Conservation (phyloP, 2,888 invertebrate species). For the Papilio gigon region DNA sequence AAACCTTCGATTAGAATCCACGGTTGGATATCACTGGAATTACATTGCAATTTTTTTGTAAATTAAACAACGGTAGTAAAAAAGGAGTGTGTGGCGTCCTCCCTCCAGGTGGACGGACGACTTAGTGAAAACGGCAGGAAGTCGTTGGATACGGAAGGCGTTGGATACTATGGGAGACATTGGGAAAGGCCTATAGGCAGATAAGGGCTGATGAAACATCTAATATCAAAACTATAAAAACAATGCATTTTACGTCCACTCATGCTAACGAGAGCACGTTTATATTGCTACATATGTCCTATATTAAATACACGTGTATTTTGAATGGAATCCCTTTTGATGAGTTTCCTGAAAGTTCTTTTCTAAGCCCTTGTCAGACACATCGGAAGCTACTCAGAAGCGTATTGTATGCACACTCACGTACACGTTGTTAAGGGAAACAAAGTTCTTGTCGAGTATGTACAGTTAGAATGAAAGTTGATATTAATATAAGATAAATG, state of each 20-base stretch:
- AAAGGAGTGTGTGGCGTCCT: no score
- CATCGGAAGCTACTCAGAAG: slow-evolving; percentile 30
- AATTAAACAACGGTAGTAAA: no score
- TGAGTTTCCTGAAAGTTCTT: slow-evolving; percentile 37
- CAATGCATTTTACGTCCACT: not conserved
- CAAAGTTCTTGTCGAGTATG: not conserved
- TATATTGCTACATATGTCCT: not conserved
- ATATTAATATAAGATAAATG: not conserved
- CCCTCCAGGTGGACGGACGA: no score
- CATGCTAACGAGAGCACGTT: slow-evolving; percentile 4
- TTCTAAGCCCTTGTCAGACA: slow-evolving; percentile 27
- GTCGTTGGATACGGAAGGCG: no score
- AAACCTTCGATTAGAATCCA: no score
- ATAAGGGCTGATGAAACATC: no score
- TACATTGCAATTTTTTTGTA: no score
- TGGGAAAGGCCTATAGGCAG: no score
- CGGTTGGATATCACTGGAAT: no score
- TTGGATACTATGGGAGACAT: no score
- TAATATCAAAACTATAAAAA: not conserved
- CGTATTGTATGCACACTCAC: slow-evolving; percentile 13
- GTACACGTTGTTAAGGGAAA: not conserved
- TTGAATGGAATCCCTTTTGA: slow-evolving; percentile 29
- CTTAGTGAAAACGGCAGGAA: no score
- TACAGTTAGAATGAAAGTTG: not conserved
- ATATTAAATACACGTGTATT: not conserved